Evolutionary conservation across 2,113 vertebrate species (phyloP).

Genomic region (Myrmecophaga tridactyla): DNA sequence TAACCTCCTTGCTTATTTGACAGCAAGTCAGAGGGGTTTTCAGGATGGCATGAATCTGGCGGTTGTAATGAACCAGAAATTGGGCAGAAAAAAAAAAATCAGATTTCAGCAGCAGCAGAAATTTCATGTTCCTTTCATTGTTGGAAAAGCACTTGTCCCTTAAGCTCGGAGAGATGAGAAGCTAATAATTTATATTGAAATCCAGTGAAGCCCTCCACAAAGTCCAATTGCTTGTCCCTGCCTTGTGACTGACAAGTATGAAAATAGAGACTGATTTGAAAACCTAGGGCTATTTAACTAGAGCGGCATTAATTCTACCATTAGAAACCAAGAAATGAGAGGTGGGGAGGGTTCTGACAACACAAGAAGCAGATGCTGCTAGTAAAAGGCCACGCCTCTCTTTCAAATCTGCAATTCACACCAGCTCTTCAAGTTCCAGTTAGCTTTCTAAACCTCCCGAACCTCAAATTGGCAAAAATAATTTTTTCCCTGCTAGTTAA

Average conservation of each 20-base stretch:
- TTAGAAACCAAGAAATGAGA: conserved; percentile 15
- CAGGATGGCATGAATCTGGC: conserved; percentile 26
- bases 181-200: conserved; percentile 70
- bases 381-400: background rate
- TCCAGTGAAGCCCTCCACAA: conserved; percentile 10
- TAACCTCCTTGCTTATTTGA: conserved; percentile 40
- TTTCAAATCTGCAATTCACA: background rate
- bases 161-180: conserved; percentile 67
- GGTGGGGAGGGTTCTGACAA: background rate
- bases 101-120: conserved; percentile 33
- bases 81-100: background rate
- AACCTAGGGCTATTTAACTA: conserved; percentile 53
- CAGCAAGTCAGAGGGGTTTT: background rate
- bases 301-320: conserved; percentile 41
- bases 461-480: conserved; percentile 61
- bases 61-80: conserved; percentile 58
- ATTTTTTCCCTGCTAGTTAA: conserved; percentile 30
- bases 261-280: conserved; percentile 70
- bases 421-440: background rate
- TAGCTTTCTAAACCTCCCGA: background rate
- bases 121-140: background rate
- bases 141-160: conserved; percentile 50
- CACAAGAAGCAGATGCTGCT: background rate
- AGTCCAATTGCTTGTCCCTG: conserved; percentile 46
- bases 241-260: conserved; percentile 63